phyloP scores from a whole-genome alignment of 2,113 vertebrate genomes.

The Muntiacus reevesi region DNA sequence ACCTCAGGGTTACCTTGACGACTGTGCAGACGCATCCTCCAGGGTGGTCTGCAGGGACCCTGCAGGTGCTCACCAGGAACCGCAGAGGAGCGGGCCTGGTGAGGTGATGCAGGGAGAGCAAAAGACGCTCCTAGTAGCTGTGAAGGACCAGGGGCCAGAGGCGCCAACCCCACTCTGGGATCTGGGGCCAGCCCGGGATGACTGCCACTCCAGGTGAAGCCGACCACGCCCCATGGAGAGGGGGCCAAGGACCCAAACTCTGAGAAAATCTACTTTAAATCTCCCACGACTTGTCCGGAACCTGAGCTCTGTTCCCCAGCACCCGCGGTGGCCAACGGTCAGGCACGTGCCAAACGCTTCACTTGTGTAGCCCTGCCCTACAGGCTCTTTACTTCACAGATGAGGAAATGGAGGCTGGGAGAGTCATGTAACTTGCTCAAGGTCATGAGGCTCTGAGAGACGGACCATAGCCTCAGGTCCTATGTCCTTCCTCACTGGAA shows the following conservation, averaged over 20 bases:
- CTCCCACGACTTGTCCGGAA: neutral
- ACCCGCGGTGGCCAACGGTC: neutral
- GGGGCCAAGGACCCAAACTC: neutral
- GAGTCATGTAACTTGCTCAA: neutral
- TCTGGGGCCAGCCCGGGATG: neutral
- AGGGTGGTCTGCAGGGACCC: no score
- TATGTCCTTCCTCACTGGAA: neutral
- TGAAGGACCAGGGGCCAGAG: neutral
- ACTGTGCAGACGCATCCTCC: fast-evolving
- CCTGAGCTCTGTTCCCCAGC: neutral
- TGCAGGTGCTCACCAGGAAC: neutral
- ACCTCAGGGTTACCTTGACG: neutral
- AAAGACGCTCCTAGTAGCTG: neutral
- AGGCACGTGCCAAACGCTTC: neutral
- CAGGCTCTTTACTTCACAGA: neutral
- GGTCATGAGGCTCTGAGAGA: neutral
- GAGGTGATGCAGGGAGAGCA: neutral
- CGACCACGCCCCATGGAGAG: neutral
- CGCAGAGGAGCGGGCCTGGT: neutral
- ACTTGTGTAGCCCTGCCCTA: neutral
- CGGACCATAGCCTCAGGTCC: neutral
- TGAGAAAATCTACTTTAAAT: neutral
- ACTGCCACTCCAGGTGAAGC: neutral
- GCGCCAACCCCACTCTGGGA: neutral
- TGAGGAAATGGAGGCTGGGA: neutral